These are phyloP conservation scores for Polymixis flavicincta DNA, from an alignment of 2,888 invertebrate genomes.

Conservation along the genomic window DNA sequence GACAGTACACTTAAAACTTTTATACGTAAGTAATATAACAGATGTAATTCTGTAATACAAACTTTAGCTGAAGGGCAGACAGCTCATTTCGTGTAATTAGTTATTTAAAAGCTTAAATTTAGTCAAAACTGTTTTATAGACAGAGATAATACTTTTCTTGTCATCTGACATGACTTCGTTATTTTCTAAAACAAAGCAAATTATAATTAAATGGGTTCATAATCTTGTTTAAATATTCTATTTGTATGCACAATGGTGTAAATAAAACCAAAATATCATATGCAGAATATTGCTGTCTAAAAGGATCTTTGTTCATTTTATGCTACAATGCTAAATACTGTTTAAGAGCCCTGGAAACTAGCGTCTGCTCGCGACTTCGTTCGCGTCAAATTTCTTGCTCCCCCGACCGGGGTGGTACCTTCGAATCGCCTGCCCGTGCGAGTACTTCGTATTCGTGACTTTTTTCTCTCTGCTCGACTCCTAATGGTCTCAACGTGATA, in stretches of 20 bases:
- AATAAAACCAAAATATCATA: not conserved
- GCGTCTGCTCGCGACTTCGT: no score
- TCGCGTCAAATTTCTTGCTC: no score
- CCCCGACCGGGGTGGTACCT: no score
- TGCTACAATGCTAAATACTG: no score
- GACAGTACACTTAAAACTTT: conserved; percentile 22
- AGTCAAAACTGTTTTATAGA: conserved; percentile 12
- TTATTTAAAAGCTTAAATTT: conserved; percentile 6
- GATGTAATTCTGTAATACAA: conserved; percentile 11
- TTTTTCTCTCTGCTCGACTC: no score
- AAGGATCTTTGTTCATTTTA: not conserved
- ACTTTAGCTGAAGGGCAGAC: conserved; percentile 42
- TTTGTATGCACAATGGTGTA: not conserved
- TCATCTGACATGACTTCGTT: not conserved
- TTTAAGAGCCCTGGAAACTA: no score
- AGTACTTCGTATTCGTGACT: no score
- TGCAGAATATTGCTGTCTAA: not conserved
- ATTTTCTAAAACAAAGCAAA: conserved; percentile 10
- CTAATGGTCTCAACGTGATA: no score
- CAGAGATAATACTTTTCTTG: conserved; percentile 15
- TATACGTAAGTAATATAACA: conserved; percentile 15
- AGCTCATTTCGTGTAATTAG: conserved; percentile 22
- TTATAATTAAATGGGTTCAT: not conserved
- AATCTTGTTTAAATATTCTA: not conserved
- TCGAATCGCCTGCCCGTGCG: no score